Conservation (phyloP, 2,888 invertebrate genomes). For the Neoscelio sp. region DNA sequence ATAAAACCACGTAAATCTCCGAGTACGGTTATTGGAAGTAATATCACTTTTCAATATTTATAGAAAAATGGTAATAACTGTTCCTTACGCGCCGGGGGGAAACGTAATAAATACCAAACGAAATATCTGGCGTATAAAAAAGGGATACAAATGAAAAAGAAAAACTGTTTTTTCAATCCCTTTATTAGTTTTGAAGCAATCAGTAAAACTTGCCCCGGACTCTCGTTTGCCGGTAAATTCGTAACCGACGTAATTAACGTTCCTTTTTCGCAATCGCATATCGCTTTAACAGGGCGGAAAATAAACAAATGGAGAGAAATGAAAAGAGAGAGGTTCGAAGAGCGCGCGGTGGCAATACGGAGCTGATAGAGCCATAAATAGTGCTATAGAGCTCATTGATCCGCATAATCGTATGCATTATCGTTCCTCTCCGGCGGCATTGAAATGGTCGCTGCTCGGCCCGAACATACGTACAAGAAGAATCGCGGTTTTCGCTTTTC, state of each 20-base stretch:
- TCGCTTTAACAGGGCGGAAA: conserved; percentile 9
- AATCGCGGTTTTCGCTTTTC: conserved; percentile 80
- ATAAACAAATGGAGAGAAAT: conserved; percentile 32
- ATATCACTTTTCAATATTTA: no score
- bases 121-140: not conserved
- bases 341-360: conserved; percentile 71
- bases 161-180: conserved; percentile 16
- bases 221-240: not conserved
- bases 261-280: not conserved
- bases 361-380: conserved; percentile 81
- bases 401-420: conserved; percentile 82
- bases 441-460: conserved; percentile 62
- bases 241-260: conserved; percentile 10
- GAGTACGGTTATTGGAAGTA: no score
- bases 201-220: not conserved
- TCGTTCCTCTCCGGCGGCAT: conserved; percentile 74
- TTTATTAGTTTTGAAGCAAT: conserved; percentile 11
- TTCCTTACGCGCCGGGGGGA: no score
- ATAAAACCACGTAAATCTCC: no score
- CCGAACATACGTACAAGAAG: conserved; percentile 56
- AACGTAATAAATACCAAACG: not conserved
- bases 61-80: no score
- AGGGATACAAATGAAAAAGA: conserved; percentile 3
- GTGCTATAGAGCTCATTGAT: conserved; percentile 81
- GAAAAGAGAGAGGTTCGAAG: conserved; percentile 40